Evolutionary conservation across 2,888 invertebrate species (phyloP).

Genomic region (Metellina segmentata): DNA sequence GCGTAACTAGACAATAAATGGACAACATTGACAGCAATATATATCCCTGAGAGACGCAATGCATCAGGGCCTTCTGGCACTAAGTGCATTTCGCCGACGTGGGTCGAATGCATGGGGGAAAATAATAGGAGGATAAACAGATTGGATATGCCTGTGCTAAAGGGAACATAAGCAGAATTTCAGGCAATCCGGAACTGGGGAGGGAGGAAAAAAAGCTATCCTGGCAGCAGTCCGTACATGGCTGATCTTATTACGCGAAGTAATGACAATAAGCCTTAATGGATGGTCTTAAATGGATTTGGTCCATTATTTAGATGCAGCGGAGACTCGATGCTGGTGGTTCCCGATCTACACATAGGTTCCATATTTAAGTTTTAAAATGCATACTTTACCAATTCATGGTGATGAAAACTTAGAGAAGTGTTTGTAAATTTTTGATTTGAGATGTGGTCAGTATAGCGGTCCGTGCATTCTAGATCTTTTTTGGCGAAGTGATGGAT

Average conservation of each 20-base stretch:
- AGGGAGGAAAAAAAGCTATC: neutral
- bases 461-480: no score
- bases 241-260: neutral
- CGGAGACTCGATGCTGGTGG: neutral
- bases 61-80: conserved; percentile 47
- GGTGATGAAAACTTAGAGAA: no score
- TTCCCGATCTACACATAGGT: neutral
- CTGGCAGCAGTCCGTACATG: neutral
- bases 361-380: no score
- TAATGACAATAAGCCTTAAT: neutral
- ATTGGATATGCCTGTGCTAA: conserved; percentile 41
- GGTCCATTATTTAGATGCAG: neutral
- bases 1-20: conserved; percentile 68
- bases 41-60: conserved; percentile 53
- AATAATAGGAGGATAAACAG: conserved; percentile 58
- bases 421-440: no score
- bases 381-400: no score
- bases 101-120: conserved; percentile 38
- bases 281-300: neutral
- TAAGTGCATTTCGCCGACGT: conserved; percentile 57
- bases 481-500: no score
- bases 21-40: conserved; percentile 61
- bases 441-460: no score
- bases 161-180: conserved; percentile 33
- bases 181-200: conserved; percentile 12